Percentiles rank a stretch among this genome's conserved stretches.
Evolutionary conservation across 2,113 vertebrate species (phyloP).

Genomic region (Lampris incognitus): DNA sequence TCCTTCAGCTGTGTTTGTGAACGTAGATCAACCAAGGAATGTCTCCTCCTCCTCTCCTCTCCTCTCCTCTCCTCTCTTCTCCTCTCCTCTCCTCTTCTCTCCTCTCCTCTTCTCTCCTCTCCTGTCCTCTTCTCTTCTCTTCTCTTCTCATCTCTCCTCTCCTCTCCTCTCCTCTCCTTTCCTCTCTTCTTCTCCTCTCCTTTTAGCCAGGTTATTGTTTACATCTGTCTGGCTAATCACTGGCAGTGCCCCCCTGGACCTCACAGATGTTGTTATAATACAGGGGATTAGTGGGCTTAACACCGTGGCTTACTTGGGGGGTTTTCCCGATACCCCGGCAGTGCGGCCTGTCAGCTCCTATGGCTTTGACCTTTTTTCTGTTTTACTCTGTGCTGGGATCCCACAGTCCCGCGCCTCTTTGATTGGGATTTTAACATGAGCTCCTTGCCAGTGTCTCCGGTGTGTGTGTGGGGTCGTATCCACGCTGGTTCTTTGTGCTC

Average conservation of each 20-base stretch:
- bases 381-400: conserved; percentile 51
- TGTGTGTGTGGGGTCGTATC: conserved; percentile 32
- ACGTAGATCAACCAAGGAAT: conserved; percentile 30
- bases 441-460: conserved; percentile 7
- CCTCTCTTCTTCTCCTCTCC: background rate
- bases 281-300: conserved; percentile 77
- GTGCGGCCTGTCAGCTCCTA: conserved; percentile 58
- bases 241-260: conserved; percentile 71
- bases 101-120: background rate
- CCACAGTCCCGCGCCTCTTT: conserved; percentile 52
- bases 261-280: conserved; percentile 81
- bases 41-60: conserved; percentile 34
- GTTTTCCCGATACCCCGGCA: conserved; percentile 61
- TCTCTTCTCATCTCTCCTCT: background rate
- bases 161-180: conserved; percentile 33
- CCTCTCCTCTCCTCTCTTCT: conserved; percentile 34
- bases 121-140: background rate
- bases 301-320: conserved; percentile 72
- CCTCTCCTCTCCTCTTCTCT: conserved; percentile 13
- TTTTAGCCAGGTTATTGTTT: conserved; percentile 73
- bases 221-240: conserved; percentile 79
- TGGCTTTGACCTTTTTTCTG: conserved; percentile 71
- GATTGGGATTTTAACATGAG: conserved; percentile 49
- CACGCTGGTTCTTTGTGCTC: conserved; percentile 27
- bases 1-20: conserved; percentile 34